Evolutionary conservation across 2,113 vertebrate species (phyloP), one percentile per base, ranked within the genome.

Genomic region (Hiodon alosoides): DNA sequence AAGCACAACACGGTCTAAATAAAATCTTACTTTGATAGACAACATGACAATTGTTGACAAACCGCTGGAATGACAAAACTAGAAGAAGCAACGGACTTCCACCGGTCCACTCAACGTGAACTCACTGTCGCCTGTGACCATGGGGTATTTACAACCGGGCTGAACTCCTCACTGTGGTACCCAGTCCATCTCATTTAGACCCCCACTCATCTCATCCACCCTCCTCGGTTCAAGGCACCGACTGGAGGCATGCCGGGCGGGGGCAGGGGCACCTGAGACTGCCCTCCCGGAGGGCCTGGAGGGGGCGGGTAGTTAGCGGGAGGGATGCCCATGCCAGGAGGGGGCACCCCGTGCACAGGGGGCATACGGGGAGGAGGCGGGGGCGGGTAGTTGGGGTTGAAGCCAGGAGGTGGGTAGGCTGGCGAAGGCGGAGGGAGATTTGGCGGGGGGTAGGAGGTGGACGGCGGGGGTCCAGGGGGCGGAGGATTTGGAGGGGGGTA

Each of bases 151-250:
- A 10, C 46, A 3, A 69, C 17, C 31, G 46, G 31, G 13, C 31
- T 9, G 55, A 60, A 48, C 13, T n/a, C 7, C 3, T 31, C 16
- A 52, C 52, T 66, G 51, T 17, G 13, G 53, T 7, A 67, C 7
- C 17, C 46, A 55, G 7, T 13, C 47, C 4, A 67, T 51, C 60
- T 51, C 10, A 53, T 54, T 9, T 13, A 31, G 51, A 17, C 31
- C 13, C 11, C 80, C 75, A 64, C 83, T 91, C 94, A 99, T 94
- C 95, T 97, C 95, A 98, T 94, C 97, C 95, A 98, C 0, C 92
- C 94, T 0, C 95, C 93, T 4, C 93, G 93, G 68, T 94, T 95
- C 72, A 98, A 86, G 57, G 90, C 92, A 53, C 87, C 87, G 2
- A 94, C 93, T 0, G 93, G 93, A 0, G 95, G 95, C 94, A 99